Evolutionary conservation across 2,113 vertebrate genomes (phyloP), one percentile per base, ranked within the genome.

Genomic region (Chroicocephalus ridibundus): DNA sequence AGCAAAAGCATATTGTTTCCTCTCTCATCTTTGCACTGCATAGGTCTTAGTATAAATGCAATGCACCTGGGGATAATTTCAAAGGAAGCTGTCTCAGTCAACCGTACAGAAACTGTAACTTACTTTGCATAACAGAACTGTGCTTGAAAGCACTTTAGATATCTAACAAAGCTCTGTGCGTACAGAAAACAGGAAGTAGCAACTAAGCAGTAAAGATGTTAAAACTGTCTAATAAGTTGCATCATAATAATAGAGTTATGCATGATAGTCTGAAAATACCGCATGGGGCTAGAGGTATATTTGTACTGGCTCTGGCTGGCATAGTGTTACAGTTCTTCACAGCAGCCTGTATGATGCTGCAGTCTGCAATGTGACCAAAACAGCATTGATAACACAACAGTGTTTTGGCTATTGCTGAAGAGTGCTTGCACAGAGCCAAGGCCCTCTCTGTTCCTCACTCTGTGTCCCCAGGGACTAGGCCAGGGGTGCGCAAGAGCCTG

Each of bases 91-190:
- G 8, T 61, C 27, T 77, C 78, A 69, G 40, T 54, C 46, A 93
- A 82, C 52, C 8, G 0, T 65, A 29, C 27, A 69, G 58, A 57
- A 92, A 65, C 49, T 7, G 2, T 29, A 81, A 46, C 70, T 64
- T 76, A 75, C 18, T 96, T 96, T 96, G 91, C 91, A 90, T 95
- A 94, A 82, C 26, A 54, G 55, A 95, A 82, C 36, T 61, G 49
- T 80, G 34, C 76, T 77, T 76, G 82, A 96, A 96, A 93, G 49
- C 18, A 32, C 21, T 24, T 57, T 40, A 76, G 66, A 69, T 24
- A 69, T 65, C 74, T 72, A 94, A 68, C 49, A 79, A 79, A 61
- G 4, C 15, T 84, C 51, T 72, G 25, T 17, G 38, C 1, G 1
- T 31, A 79, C 21, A 82, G 57, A 85, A 86, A 96, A 85, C 16